A percentile compares a stretch with the other conserved stretches of the same genome.
Evolutionary conservation across 2,888 invertebrate genomes (phyloP).

Genomic region (Meiosimyza decipiens): DNA sequence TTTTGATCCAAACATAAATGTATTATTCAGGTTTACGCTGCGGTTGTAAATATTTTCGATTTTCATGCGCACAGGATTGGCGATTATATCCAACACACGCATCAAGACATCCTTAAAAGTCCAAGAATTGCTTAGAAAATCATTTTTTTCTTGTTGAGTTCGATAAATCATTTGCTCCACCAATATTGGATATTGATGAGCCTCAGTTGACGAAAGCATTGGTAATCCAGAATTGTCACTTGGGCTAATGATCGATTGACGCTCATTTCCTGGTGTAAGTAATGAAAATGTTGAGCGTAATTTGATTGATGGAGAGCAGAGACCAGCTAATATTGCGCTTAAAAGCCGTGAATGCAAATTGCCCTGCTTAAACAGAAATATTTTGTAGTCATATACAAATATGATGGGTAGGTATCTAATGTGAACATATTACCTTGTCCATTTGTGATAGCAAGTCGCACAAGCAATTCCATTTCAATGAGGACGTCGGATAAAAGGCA

Average conservation of each 20-base stretch:
- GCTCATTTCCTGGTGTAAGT: slow-evolving; percentile 67
- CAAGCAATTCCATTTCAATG: slow-evolving; percentile 91
- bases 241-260: slow-evolving; percentile 71
- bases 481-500: slow-evolving; percentile 94
- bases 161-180: slow-evolving; percentile 83
- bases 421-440: slow-evolving; percentile 71
- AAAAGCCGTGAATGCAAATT: slow-evolving; percentile 70
- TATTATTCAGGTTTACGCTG: slow-evolving; percentile 64
- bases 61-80: slow-evolving; percentile 77
- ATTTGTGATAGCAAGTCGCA: slow-evolving; percentile 83
- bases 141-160: slow-evolving; percentile 68
- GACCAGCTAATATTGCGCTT: slow-evolving; percentile 84
- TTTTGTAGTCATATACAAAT: background rate
- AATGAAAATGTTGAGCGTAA: slow-evolving; percentile 81
- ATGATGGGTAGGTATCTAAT: background rate
- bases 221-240: slow-evolving; percentile 77
- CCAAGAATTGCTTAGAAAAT: slow-evolving; percentile 65
- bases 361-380: slow-evolving; percentile 46
- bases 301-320: slow-evolving; percentile 82
- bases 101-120: slow-evolving; percentile 84
- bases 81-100: slow-evolving; percentile 82
- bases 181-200: slow-evolving; percentile 79
- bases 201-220: slow-evolving; percentile 75
- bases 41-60: slow-evolving; percentile 65
- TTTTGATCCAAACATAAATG: slow-evolving; percentile 55